A percentile compares a stretch with the other conserved stretches of the same genome.
These are phyloP conservation scores for Elymnias hypermnestra DNA, from an alignment of 1,140 invertebrate species.

Conservation along the genomic window DNA sequence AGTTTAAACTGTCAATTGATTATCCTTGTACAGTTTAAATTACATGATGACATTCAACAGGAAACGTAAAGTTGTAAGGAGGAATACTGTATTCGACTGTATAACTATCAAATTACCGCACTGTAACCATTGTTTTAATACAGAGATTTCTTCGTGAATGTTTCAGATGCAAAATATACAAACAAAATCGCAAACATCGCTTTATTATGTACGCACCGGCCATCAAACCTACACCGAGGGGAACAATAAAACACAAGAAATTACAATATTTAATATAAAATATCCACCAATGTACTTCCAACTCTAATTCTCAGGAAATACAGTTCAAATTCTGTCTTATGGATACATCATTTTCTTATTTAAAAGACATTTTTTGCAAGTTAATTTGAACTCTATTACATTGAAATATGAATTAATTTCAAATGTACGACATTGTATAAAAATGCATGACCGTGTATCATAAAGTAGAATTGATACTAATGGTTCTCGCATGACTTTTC, in stretches of 20 bases:
- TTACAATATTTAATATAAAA: conserved; percentile 11
- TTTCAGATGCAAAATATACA: background rate
- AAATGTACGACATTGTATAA: background rate
- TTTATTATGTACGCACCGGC: conserved; percentile 3
- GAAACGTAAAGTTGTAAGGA: too few relatives aligned
- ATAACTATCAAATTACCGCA: too few relatives aligned
- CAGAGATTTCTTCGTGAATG: too few relatives aligned
- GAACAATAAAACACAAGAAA: conserved; percentile 8
- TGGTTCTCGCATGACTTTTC: background rate
- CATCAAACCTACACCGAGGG: conserved; percentile 5
- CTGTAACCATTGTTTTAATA: too few relatives aligned
- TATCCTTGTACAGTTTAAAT: too few relatives aligned
- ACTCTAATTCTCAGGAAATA: background rate
- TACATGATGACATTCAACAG: too few relatives aligned
- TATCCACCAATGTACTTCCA: background rate
- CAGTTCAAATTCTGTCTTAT: background rate
- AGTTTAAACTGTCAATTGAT: too few relatives aligned
- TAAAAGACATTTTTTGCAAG: background rate
- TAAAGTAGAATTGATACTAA: background rate
- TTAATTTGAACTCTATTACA: background rate
- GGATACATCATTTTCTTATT: too few relatives aligned
- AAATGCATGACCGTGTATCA: conserved; percentile 2
- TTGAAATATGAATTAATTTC: background rate
- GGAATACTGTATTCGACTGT: too few relatives aligned
- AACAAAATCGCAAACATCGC: background rate